Conservation (phyloP, 2,797 vertebrate genomes). For the Helarctos malayanus region DNA sequence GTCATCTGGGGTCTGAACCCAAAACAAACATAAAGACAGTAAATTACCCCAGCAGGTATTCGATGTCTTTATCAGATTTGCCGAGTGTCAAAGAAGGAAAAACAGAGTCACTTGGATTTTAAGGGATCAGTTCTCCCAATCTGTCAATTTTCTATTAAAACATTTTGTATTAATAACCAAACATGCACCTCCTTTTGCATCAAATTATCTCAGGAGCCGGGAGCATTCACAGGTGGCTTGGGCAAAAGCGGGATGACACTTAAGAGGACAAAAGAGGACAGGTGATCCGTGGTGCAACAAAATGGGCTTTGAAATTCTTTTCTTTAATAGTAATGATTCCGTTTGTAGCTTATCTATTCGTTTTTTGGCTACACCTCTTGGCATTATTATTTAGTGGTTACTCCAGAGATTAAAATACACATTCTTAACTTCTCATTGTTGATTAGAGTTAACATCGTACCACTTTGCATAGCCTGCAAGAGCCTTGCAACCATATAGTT, state of each 20-base stretch:
- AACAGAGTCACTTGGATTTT: neutral
- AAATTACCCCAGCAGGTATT: conserved; percentile 86
- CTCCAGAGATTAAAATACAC: neutral
- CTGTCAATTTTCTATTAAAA: conserved; percentile 34
- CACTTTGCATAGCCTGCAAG: neutral
- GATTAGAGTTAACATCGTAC: neutral
- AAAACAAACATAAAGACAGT: conserved; percentile 84
- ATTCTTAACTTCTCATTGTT: neutral
- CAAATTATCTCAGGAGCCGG: neutral
- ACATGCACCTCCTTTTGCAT: neutral
- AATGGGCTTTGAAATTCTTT: neutral
- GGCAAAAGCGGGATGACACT: neutral
- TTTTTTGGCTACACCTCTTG: neutral
- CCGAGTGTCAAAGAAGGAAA: conserved; percentile 33
- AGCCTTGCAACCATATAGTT: neutral
- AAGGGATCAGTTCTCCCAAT: conserved; percentile 5
- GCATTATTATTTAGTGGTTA: neutral
- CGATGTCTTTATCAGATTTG: conserved; percentile 80
- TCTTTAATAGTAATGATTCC: neutral
- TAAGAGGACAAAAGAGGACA: neutral
- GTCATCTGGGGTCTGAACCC: conserved; percentile 84
- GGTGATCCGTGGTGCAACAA: neutral
- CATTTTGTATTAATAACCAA: neutral
- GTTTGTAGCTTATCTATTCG: neutral
- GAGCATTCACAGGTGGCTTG: neutral